A percentile compares a stretch with the other conserved stretches of the same genome.
These are phyloP conservation scores for Tetanocera ferruginea DNA, from an alignment of 2,888 invertebrate species.

Conservation along the genomic window DNA sequence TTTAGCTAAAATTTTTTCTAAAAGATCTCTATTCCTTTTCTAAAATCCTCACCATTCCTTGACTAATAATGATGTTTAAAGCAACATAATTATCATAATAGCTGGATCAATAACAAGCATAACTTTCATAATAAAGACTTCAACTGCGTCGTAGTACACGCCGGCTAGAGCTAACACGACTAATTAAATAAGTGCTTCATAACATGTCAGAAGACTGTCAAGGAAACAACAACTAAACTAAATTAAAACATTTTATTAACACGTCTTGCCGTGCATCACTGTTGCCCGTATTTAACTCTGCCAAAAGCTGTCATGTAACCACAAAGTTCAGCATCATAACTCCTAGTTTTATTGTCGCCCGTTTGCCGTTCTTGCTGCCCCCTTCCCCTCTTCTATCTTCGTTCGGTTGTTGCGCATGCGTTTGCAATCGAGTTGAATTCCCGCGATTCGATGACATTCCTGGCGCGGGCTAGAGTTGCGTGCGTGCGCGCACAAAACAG, in stretches of 20 bases:
- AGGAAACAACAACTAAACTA: not conserved
- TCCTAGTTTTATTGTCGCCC: not conserved
- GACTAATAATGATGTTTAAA: no score
- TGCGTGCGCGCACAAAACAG: not conserved
- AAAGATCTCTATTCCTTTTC: no score
- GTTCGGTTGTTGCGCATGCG: not conserved
- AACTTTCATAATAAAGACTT: no score
- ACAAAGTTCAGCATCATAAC: slow-evolving; percentile 21
- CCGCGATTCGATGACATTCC: slow-evolving; percentile 3
- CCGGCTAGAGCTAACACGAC: not conserved
- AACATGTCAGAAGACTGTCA: not conserved
- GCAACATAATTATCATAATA: no score
- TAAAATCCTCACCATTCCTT: no score
- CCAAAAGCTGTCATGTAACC: slow-evolving; percentile 20
- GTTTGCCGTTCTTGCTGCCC: not conserved
- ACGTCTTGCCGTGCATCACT: not conserved
- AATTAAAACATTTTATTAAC: slow-evolving; percentile 29
- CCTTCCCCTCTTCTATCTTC: not conserved
- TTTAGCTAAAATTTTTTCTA: no score
- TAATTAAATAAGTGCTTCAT: not conserved
- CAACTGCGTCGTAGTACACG: no score
- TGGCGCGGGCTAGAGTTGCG: not conserved
- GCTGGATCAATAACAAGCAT: no score
- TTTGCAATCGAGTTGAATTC: not conserved
- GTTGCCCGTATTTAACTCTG: slow-evolving; percentile 18